Conservation (phyloP, 1,140 invertebrate genomes). For the Tribolium madens region DNA sequence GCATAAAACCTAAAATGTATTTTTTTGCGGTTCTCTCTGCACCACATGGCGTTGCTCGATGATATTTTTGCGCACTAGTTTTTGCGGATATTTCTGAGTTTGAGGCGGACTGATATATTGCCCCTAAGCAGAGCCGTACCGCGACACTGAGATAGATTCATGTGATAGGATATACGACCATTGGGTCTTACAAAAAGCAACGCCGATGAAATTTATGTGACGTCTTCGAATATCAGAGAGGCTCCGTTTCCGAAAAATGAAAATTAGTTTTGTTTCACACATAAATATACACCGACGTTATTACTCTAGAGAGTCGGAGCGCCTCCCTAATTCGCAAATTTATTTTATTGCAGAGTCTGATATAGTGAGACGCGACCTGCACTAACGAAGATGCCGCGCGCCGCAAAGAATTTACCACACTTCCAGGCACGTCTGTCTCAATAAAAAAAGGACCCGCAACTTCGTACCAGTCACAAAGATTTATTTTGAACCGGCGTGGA, state of each 20-base stretch:
- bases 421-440: constrained; percentile 9
- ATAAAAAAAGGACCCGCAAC: constrained; percentile 16
- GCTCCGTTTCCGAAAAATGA: constrained; percentile 40
- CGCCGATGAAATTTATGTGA: constrained; percentile 49
- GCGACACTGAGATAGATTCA: constrained; percentile 59
- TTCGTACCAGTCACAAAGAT: constrained; percentile 18
- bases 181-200: constrained; percentile 51
- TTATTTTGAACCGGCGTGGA: constrained; percentile 26
- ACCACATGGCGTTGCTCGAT: constrained; percentile 44
- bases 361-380: constrained; percentile 32
- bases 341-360: constrained; percentile 28
- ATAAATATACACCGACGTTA: constrained; percentile 24
- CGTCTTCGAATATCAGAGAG: constrained; percentile 41
- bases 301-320: constrained; percentile 8
- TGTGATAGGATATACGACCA: constrained; percentile 57
- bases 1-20: constrained; percentile 47
- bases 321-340: constrained; percentile 31
- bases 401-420: constrained; percentile 10
- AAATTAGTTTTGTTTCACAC: constrained; percentile 43
- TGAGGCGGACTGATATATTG: constrained; percentile 57
- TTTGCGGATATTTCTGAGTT: constrained; percentile 60
- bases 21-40: constrained; percentile 40
- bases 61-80: constrained; percentile 56
- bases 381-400: not conserved
- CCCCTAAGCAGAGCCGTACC: constrained; percentile 50